Base-by-base conservation (phyloP, 1,140 invertebrate species). In the Drosophila funebris region DNA sequence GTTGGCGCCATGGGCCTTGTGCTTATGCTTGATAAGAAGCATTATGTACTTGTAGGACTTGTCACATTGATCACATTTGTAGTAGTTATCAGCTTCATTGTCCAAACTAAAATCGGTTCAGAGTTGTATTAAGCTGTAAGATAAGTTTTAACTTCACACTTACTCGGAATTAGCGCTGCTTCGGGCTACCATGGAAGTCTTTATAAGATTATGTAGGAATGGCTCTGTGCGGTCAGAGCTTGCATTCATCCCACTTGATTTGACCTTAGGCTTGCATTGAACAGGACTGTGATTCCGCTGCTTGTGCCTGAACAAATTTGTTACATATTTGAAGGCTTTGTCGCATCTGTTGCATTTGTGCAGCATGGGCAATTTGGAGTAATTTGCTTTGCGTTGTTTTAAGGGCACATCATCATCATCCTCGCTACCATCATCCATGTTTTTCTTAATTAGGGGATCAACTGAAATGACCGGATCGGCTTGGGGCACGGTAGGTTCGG, bases 41-140 rank as follows among this genome's bases (percentile, higher is more conserved):
- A 87, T 78, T 1, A 85, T 73, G 18, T 82, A 87, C 36, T 75
- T 87, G 70, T 72, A 85, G 13, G 82, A 60, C 6, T 85, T 85
- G 8, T 78, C 78, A 16, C 81, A 85, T n/a, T 75, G 73, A 20
- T 85, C 82, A 36, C 81, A 85, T 22, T 87, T 85, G 37, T 85
- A 85, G 27, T 85, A 87, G 39, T 64, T 74, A n/a, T 87, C 82
- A n/a, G 39, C 48, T 4, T 39, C 53, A 18, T n/a, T 44, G 8
- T 74, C 67, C 39, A 43, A 13, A 6, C 61, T 72, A 18, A 31
- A 18, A 43, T 6, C 0, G 8, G 16, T 11, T 7, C 7, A n/a
- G 16, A 8, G 11, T 41, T 4, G 54, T 7, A 16, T 24, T 8
- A 24, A 16, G 14, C 0, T 13, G 0, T 6, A n/a, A n/a, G n/a